phyloP scores from a whole-genome alignment of 2,113 vertebrate genomes.

The Malurus melanocephalus region DNA sequence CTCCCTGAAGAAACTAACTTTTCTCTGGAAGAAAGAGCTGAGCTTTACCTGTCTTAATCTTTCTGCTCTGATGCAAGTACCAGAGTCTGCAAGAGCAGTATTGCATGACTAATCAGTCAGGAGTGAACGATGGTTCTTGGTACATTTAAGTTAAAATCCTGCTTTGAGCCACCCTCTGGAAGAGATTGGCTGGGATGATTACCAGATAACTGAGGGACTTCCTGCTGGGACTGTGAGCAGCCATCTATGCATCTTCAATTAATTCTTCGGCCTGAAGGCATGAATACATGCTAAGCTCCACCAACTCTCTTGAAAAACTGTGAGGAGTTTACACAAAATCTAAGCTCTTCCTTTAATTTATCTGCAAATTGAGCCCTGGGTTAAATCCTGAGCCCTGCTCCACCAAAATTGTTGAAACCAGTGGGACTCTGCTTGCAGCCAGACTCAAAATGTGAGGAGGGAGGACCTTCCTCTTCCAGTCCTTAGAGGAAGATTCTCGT shows the following conservation, averaged over 20 bases:
- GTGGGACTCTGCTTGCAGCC: neutral
- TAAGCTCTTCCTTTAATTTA: neutral
- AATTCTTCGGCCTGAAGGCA: neutral
- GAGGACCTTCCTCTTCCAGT: neutral
- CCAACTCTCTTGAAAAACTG: neutral
- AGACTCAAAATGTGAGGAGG: neutral
- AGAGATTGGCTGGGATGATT: neutral
- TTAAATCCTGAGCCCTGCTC: neutral
- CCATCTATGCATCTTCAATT: neutral
- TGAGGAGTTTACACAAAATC: neutral
- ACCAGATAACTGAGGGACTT: neutral
- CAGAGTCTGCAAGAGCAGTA: neutral
- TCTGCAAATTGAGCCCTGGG: fast-evolving
- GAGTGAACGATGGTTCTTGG: neutral
- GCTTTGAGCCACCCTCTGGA: neutral
- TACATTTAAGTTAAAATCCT: neutral
- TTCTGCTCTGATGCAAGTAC: neutral
- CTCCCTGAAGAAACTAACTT: neutral
- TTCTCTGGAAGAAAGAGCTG: neutral
- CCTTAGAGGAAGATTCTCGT: neutral
- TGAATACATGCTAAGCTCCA: neutral
- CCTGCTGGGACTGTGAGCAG: neutral
- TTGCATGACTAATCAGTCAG: neutral
- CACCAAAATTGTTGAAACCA: neutral
- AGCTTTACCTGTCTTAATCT: neutral